Evolutionary conservation across 2,113 vertebrate genomes (phyloP), one percentile per base, ranked within the genome.

Genomic region (Seriola dumerili): DNA sequence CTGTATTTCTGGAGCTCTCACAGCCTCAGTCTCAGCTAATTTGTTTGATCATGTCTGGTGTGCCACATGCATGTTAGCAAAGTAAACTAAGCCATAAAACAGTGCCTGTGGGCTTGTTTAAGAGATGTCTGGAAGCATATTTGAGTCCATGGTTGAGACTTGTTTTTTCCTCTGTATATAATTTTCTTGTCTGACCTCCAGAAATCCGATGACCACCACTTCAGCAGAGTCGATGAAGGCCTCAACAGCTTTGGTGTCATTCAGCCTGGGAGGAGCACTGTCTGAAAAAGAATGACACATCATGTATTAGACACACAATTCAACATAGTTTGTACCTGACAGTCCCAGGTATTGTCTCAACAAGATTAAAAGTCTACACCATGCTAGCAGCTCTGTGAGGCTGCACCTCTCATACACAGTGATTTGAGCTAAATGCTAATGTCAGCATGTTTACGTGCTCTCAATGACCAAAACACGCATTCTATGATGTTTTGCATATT

Each of bases 191-290:
- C 94, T 93, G 80, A 99, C 98, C 98, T 98, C 95, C 80, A 99
- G 95, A 91, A 99, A 99, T 84, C 97, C 98, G 62, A 99, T 44
- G 69, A 98, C 89, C 0, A 89, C 96, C 89, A 99, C 95, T 44
- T 99, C 98, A 0, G 94, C 94, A 1, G 95, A 83, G 11, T 91
- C 71, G 4, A 97, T 77, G 82, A 99, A 97, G 76, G 96, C 90
- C 90, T 94, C 75, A 0, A 92, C 90, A 1, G 96, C 93, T 25
- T 80, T 42, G 0, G 93, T 72, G 80, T 94, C 87, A 0, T 88
- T 80, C 85, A 99, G 91, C 32, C 64, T 72, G 64, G 77, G 4
- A 1, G 94, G 83, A 1, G 44, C 63, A 10, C 48, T 38, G 25
- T 93, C 97, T 96, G 82, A 38, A 9, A 81, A 65, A 73, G 32